Evolutionary conservation across 2,888 invertebrate species (phyloP).

Genomic region (Scrobipalpa costella): DNA sequence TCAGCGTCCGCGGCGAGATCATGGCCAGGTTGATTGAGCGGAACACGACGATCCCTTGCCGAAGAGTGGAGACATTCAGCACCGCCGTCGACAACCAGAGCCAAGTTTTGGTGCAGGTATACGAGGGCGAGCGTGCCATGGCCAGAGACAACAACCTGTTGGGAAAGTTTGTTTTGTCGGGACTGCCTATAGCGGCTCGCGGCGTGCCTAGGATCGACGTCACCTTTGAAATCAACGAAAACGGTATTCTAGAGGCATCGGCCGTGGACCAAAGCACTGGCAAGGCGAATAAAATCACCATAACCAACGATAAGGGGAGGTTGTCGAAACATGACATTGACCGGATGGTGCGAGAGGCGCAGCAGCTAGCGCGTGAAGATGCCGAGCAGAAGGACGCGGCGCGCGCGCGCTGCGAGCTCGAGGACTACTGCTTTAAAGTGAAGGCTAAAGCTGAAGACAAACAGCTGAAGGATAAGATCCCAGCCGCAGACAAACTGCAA

Average conservation of each 20-base stretch:
- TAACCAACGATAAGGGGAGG: constrained; percentile 22
- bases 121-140: too few relatives aligned
- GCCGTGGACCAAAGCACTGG: neutral
- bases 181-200: neutral
- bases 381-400: neutral
- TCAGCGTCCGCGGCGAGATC: constrained; percentile 59
- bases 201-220: neutral
- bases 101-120: neutral
- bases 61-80: neutral
- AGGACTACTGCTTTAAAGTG: constrained; percentile 3
- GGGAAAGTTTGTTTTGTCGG: neutral
- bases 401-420: neutral
- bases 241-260: neutral
- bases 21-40: constrained; percentile 13
- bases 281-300: neutral
- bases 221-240: constrained; percentile 4
- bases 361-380: constrained; percentile 3
- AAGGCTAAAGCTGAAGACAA: constrained; percentile 6
- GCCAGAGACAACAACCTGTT: constrained; percentile 2
- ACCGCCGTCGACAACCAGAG: constrained; percentile 12
- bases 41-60: constrained; percentile 7
- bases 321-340: constrained; percentile 7
- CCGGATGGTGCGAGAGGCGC: neutral
- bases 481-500: neutral
- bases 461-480: neutral